Evolutionary conservation across 2,888 invertebrate species (phyloP), one percentile per base, ranked within the genome.

Genomic region (Melanotus villosus): DNA sequence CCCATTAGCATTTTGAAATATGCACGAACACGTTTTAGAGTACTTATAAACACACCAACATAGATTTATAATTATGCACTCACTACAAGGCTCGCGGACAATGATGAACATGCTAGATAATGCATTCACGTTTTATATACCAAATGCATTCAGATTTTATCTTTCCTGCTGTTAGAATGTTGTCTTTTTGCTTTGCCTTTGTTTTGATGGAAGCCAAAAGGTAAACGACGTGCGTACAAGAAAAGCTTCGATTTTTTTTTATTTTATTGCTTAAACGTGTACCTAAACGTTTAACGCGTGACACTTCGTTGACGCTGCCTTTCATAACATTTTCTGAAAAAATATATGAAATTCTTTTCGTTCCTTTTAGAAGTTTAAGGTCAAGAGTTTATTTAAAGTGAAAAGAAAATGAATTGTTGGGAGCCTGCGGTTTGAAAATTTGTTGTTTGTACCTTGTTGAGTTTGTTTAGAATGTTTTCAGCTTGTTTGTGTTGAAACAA

Each of bases 1-100:
- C 14, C 60, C 45, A 60, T 60, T 60, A 60, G 34, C 21, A 12
- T 47, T 30, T 19, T 60, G 32, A 60, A 60, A 60, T 60, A 60
- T 60, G 60, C 45, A 60, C 30, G 45, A 47, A 60, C 60, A 60
- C 47, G 60, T 32, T 30, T 32, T 47, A 60, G 47, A 19, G 60
- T 36, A 34, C 60, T 60, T 60, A 60, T 26, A 32, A n/a, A n/a
- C 45, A 43, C 9, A 60, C 60, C 12, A 34, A 19, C 45, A 16
- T 16, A 43, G 60, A 60, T 60, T 60, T 60, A 60, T 60, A 60
- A 60, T 60, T 45, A 47, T 60, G 60, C 60, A 60, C 60, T 47
- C 26, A 26, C 26, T 26, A 26, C 26, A 32, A 30, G 34, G 47
- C 60, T 30, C 41, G 32, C 47, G 26, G 32, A 32, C 56, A n/a